Evolutionary conservation across 2,888 invertebrate genomes (phyloP).

Genomic region (Drosophila meridiana): DNA sequence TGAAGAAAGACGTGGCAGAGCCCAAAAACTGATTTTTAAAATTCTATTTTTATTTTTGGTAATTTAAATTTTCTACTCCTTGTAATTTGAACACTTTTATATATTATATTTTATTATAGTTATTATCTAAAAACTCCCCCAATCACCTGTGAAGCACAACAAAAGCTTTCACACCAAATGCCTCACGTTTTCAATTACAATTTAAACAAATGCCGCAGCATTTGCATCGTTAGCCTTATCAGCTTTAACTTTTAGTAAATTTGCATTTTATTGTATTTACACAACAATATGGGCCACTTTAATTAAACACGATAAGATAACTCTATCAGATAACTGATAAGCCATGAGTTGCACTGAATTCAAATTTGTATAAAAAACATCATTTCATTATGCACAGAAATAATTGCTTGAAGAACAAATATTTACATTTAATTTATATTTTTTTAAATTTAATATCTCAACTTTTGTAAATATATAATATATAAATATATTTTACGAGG

Average conservation of each 20-base stretch:
- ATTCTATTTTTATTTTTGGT: background rate
- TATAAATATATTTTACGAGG: background rate
- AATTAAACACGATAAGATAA: conserved; percentile 19
- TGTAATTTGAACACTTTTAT: too few species aligned
- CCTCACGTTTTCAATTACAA: background rate
- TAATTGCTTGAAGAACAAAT: background rate
- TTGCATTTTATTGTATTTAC: conserved; percentile 23
- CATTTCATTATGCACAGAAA: background rate
- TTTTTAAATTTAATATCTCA: background rate
- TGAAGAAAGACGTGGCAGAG: background rate
- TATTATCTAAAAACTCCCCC: background rate
- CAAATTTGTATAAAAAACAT: background rate
- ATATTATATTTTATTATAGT: too few species aligned
- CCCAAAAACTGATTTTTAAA: background rate
- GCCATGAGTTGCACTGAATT: background rate
- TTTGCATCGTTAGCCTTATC: background rate
- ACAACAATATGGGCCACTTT: background rate
- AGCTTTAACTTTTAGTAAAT: background rate
- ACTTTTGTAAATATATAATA: background rate
- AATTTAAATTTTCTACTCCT: too few species aligned
- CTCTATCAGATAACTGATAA: conserved; percentile 9
- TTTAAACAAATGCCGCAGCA: background rate
- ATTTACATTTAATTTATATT: background rate
- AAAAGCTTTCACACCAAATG: background rate
- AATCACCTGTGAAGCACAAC: background rate